Evolutionary conservation across 2,888 invertebrate species (phyloP), one percentile per base, ranked within the genome.

Genomic region (Camptogramma bilineatum): DNA sequence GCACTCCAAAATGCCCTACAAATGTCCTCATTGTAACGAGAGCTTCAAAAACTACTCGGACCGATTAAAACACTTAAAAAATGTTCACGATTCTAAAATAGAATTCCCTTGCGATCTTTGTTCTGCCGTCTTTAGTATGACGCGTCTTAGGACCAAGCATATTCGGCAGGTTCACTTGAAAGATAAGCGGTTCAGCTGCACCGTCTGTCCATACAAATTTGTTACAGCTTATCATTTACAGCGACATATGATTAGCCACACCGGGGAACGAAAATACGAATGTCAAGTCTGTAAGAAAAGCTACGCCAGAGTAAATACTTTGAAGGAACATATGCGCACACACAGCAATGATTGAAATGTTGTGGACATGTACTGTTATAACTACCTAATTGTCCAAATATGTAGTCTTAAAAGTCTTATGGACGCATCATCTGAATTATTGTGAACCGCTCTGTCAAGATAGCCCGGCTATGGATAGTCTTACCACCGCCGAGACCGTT

Each of bases 281-380:
- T 72, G 71, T 24, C 31, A 63, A 28, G 66, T 72, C 0, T 72
- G 71, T 47, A 56, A 64, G 18, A 71, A 71, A 52, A 54, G 62
- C 0, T 92, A 88, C 54, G 83, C 86, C 0, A 77, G 91, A 18
- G 69, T 75, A 1, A 85, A 86, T 64, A 87, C 91, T 0, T 70
- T 91, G 9, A 82, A 78, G 24, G 86, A 89, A 61, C 91, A 91
- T 57, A 86, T 88, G 86, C 78, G 87, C 0, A 90, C 88, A 66
- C 91, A 91, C 65, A 87, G 85, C 63, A 87, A 91, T 56, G 90
- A 92, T 71, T 89, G 84, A 47, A 72, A 88, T 62, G 94, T 92
- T 52, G 86, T 86, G 0, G 94, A 94, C 69, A 82, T 83, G 16
- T 82, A 76, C 67, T 92, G 93, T 66, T 83, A 82, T 68, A 85